Conservation (phyloP, 64 coral and sea anemone species). For the Porites lutea region DNA sequence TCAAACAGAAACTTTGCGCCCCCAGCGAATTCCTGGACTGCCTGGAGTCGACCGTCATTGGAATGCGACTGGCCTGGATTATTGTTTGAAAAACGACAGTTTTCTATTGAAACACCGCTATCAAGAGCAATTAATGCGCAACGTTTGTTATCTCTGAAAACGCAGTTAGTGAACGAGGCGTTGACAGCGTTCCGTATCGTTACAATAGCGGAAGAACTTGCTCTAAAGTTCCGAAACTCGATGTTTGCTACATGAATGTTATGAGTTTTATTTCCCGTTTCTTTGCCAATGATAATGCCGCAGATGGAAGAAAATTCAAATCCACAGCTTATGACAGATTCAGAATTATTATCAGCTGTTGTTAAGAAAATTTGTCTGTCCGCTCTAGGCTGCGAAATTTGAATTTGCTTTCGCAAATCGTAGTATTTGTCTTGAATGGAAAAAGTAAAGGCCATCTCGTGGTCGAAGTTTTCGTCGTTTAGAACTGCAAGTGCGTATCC, state of each 20-base stretch:
- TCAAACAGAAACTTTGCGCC: conserved; percentile 59
- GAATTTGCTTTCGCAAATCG: neutral
- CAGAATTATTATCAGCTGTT: neutral
- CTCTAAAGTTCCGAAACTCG: conserved; percentile 64
- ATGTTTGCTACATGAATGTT: conserved; percentile 71
- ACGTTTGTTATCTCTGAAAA: conserved; percentile 70
- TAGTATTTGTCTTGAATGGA: conserved; percentile 31
- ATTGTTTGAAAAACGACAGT: conserved; percentile 70
- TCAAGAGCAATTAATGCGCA: conserved; percentile 78
- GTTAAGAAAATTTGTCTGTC: conserved; percentile 13
- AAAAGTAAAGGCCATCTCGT: conserved; percentile 6
- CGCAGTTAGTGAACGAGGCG: conserved; percentile 62
- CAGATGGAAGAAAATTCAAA: neutral
- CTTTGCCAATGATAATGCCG: neutral
- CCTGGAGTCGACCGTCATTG: neutral
- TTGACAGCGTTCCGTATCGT: conserved; percentile 69
- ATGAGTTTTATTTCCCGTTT: neutral
- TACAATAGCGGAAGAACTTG: conserved; percentile 46
- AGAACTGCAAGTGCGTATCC: conserved; percentile 22
- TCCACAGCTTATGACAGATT: neutral
- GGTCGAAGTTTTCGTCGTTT: neutral
- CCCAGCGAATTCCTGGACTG: conserved; percentile 42
- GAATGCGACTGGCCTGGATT: conserved; percentile 34
- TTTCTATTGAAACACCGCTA: conserved; percentile 64
- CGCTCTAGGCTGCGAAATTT: conserved; percentile 21